Evolutionary conservation across 1,140 invertebrate species (phyloP).

Genomic region (Sitobion miscanthi): DNA sequence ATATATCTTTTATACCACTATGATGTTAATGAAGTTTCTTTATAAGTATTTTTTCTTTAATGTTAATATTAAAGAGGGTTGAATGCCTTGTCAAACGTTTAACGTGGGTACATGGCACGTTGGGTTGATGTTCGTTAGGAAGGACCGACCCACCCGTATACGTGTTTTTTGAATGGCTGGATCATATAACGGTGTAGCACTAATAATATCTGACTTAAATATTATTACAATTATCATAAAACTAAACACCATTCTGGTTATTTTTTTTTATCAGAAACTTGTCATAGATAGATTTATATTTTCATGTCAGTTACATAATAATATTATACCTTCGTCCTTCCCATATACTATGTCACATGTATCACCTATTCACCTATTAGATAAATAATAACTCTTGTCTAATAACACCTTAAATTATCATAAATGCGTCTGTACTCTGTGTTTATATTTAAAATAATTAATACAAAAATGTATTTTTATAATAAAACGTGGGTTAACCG

Average conservation of each 20-base stretch:
- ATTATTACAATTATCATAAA: neutral
- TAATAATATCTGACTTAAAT: neutral
- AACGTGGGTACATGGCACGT: neutral
- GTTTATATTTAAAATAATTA: too few relatives aligned
- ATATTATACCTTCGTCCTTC: neutral
- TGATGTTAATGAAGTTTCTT: conserved; percentile 15
- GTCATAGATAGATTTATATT: neutral
- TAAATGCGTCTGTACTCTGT: too few relatives aligned
- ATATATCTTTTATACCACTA: neutral
- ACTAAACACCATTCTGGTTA: neutral
- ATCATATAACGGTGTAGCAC: neutral
- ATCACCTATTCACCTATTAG: neutral
- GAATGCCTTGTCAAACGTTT: conserved; percentile 29
- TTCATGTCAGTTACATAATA: neutral
- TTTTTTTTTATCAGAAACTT: neutral
- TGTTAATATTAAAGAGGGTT: conserved; percentile 16
- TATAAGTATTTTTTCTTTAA: conserved; percentile 17
- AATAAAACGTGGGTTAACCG: too few relatives aligned
- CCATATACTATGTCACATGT: neutral
- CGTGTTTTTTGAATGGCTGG: neutral
- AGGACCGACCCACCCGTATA: neutral
- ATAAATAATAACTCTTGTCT: neutral
- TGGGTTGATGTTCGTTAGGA: conserved; percentile 12
- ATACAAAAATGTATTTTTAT: too few relatives aligned
- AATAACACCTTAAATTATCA: too few relatives aligned